phyloP scores from a whole-genome alignment of 2,113 vertebrate genomes.

The Myocastor coypus region DNA sequence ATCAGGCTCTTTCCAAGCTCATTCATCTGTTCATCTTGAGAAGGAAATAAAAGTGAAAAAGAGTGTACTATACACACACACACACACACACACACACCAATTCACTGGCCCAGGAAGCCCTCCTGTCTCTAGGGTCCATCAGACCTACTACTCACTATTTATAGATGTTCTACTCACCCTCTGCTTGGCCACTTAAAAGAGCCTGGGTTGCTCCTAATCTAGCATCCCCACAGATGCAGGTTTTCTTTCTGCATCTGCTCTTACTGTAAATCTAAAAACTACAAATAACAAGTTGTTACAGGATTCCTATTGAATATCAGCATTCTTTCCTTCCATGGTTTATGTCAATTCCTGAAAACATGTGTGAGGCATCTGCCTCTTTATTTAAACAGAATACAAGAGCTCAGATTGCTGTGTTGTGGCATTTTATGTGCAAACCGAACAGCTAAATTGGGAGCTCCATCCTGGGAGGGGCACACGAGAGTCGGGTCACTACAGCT shows the following conservation, averaged over 20 bases:
- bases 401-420: not conserved
- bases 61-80: too few species aligned
- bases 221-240: constrained; percentile 37
- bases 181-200: constrained; percentile 19
- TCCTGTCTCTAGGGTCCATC: not conserved
- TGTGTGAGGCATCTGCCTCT: constrained; percentile 81
- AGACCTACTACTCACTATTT: not conserved
- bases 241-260: constrained; percentile 52
- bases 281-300: constrained; percentile 61
- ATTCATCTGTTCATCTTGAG: constrained; percentile 15
- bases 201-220: not conserved
- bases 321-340: constrained; percentile 81
- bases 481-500: constrained; percentile 67
- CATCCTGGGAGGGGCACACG: not conserved
- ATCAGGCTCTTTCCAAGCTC: not conserved
- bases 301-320: constrained; percentile 61
- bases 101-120: not conserved
- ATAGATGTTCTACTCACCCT: not conserved
- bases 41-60: not conserved
- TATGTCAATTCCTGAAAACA: constrained; percentile 76
- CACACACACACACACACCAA: not conserved
- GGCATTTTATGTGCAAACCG: constrained; percentile 53
- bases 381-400: constrained; percentile 73
- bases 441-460: constrained; percentile 57
- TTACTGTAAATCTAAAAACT: constrained; percentile 62